These are phyloP conservation scores for Botrylloides violaceus DNA, from an alignment of 23 tunicate species.

Conservation along the genomic window DNA sequence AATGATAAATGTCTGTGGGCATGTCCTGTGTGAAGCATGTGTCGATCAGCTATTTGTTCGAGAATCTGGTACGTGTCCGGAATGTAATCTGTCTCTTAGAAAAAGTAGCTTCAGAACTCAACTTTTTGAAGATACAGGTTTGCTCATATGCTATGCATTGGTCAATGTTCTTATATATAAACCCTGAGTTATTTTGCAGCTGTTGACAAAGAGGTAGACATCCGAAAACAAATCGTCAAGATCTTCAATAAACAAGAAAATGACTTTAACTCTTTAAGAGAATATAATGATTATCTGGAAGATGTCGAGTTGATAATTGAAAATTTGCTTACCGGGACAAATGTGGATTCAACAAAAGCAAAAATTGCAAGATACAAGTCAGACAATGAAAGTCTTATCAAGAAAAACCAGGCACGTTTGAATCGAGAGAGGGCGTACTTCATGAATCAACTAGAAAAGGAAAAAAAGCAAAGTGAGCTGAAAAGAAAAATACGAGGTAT, in stretches of 20 bases:
- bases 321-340: slow-evolving; percentile 43
- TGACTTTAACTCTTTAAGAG: slow-evolving; percentile 49
- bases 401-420: slow-evolving; percentile 44
- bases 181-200: slow-evolving; percentile 24
- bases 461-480: slow-evolving; percentile 32
- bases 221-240: slow-evolving; percentile 53
- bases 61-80: slow-evolving; percentile 79
- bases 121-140: slow-evolving; percentile 78
- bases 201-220: slow-evolving; percentile 89
- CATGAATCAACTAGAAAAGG: slow-evolving; percentile 39
- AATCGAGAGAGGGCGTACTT: slow-evolving; percentile 53
- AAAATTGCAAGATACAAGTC: slow-evolving; percentile 60
- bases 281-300: slow-evolving; percentile 81
- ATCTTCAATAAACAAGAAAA: slow-evolving; percentile 71
- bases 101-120: slow-evolving; percentile 73
- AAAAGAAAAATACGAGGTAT: slow-evolving; percentile 29
- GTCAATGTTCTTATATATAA: not conserved
- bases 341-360: slow-evolving; percentile 50
- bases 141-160: not conserved
- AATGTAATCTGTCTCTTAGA: slow-evolving; percentile 58
- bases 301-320: slow-evolving; percentile 71
- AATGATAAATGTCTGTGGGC: slow-evolving; percentile 86
- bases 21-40: slow-evolving; percentile 80
- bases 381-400: slow-evolving; percentile 65
- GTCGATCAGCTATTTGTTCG: slow-evolving; percentile 57